Percentiles rank a stretch among this genome's conserved stretches.
phyloP scores from a whole-genome alignment of 2,888 invertebrate species.

The Gisinianus flammeolus region DNA sequence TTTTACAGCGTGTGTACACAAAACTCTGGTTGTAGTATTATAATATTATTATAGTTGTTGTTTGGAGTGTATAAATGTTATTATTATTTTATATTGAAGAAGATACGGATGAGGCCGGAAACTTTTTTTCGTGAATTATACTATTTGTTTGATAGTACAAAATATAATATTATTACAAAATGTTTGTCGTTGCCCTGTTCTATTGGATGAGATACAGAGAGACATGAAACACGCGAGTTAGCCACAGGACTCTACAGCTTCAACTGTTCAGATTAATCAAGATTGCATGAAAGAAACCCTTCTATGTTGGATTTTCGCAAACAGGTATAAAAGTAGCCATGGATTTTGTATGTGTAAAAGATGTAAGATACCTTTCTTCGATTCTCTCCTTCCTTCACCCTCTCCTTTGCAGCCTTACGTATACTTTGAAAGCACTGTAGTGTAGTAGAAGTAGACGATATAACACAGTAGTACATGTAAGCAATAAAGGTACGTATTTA shows the following conservation, averaged over 20 bases:
- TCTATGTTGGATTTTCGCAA: slow-evolving; percentile 16
- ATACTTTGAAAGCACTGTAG: no score
- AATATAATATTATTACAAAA: no score
- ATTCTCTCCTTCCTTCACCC: slow-evolving; percentile 21
- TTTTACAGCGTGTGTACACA: no score
- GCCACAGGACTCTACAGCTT: slow-evolving; percentile 24
- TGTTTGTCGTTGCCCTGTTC: no score
- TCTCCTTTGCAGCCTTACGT: background rate
- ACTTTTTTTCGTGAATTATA: no score
- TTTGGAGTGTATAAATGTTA: no score
- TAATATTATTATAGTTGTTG: no score
- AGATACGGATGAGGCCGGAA: no score
- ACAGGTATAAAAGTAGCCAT: background rate
- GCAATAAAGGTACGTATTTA: background rate
- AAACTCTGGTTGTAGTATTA: no score
- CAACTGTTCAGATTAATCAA: slow-evolving; percentile 27
- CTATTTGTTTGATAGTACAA: no score
- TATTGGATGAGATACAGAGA: slow-evolving; percentile 11
- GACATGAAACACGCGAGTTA: slow-evolving; percentile 26
- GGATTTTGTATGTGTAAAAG: background rate
- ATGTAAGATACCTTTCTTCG: background rate
- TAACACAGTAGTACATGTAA: background rate
- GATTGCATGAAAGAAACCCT: slow-evolving; percentile 19
- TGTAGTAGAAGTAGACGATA: no score
- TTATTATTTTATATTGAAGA: no score